Conservation (phyloP, 2,113 vertebrate genomes). For the Gymnocephalus cernua region DNA sequence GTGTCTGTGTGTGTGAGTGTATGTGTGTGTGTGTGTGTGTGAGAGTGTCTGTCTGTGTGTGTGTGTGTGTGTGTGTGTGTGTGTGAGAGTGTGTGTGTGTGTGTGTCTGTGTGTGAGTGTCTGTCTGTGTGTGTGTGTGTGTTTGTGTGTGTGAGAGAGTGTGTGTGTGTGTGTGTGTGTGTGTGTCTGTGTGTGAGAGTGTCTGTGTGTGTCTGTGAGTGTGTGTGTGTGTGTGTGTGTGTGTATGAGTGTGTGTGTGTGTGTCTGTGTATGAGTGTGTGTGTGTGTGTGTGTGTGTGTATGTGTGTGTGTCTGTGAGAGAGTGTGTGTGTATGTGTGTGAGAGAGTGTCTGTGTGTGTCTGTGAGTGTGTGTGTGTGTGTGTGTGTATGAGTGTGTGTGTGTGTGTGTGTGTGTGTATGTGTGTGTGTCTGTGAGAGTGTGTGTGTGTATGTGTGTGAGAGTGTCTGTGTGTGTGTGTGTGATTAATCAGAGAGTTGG, state of each 20-base stretch:
- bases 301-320: constrained; percentile 6
- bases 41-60: constrained; percentile 3
- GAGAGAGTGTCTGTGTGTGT: no score
- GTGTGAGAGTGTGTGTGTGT: constrained; percentile 20
- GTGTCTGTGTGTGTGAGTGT: no score
- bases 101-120: constrained; percentile 20
- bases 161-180: no score
- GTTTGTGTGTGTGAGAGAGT: constrained; percentile 13
- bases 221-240: no score
- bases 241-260: constrained; percentile 19
- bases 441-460: constrained; percentile 16
- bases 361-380: constrained; percentile 6
- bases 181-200: constrained; percentile 14
- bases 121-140: constrained; percentile 6
- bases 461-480: constrained; percentile 5
- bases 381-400: constrained; percentile 19
- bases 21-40: constrained; percentile 17
- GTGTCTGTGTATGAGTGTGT: constrained; percentile 14
- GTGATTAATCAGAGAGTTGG: constrained; percentile 51
- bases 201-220: constrained; percentile 4
- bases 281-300: constrained; percentile 13
- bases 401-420: constrained; percentile 6
- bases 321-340: constrained; percentile 13
- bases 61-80: constrained; percentile 21
- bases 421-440: constrained; percentile 7